Percentiles rank a stretch among this genome's conserved stretches.
Conservation (phyloP, 1,140 invertebrate species). For the Diachasmimorpha longicaudata region DNA sequence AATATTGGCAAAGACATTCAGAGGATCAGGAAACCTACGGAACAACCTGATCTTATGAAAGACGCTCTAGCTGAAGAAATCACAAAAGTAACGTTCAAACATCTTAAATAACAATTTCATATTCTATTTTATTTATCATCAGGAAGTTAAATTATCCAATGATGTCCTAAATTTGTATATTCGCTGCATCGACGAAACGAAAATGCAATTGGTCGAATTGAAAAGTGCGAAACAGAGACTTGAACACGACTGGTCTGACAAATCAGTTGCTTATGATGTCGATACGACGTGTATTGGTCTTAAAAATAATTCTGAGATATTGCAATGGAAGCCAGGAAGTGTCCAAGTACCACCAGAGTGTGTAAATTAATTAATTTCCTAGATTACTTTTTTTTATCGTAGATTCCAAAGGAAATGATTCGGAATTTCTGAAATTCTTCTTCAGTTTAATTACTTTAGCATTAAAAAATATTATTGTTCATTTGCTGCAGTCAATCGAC, state of each 20-base stretch:
- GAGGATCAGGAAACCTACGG: slow-evolving; percentile 64
- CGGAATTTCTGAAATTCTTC: neutral
- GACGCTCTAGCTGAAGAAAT: slow-evolving; percentile 82
- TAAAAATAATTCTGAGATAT: slow-evolving; percentile 66
- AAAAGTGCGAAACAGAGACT: slow-evolving; percentile 78
- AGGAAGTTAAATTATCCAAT: slow-evolving; percentile 69
- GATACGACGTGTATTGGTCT: slow-evolving; percentile 70
- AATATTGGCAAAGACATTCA: slow-evolving; percentile 65
- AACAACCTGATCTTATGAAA: slow-evolving; percentile 77
- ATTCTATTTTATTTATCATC: neutral
- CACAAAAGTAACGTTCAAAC: slow-evolving; percentile 58
- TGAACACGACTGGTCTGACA: slow-evolving; percentile 88
- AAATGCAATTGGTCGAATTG: slow-evolving; percentile 76
- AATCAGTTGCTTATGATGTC: slow-evolving; percentile 78
- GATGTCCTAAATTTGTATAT: slow-evolving; percentile 68
- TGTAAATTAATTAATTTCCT: neutral
- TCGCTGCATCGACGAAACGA: slow-evolving; percentile 69
- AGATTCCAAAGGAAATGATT: too few species aligned
- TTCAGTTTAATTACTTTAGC: neutral
- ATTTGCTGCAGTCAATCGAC: slow-evolving; percentile 65
- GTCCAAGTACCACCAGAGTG: slow-evolving; percentile 71
- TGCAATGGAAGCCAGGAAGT: slow-evolving; percentile 72
- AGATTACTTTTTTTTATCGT: too few species aligned
- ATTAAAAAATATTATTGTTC: slow-evolving; percentile 9
- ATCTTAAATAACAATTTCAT: neutral